Evolutionary conservation across 2,888 invertebrate species (phyloP).

Genomic region (Thymelicus acteon): DNA sequence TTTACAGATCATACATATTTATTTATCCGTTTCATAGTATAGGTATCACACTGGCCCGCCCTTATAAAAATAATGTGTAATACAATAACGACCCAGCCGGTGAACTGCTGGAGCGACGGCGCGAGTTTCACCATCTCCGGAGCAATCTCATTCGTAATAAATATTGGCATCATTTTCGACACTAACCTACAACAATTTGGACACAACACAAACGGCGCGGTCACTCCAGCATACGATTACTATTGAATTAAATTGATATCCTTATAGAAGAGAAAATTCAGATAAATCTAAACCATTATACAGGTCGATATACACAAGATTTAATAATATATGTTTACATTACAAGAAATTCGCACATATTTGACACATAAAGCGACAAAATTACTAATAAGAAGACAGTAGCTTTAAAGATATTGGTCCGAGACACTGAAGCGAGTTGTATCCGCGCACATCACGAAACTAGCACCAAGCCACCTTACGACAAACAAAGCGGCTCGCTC

Average conservation of each 20-base stretch:
- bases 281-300: slow-evolving; percentile 83
- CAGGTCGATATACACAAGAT: slow-evolving; percentile 82
- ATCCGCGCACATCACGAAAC: slow-evolving; percentile 67
- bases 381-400: slow-evolving; percentile 74
- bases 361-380: slow-evolving; percentile 84
- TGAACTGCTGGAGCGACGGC: slow-evolving; percentile 67
- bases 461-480: slow-evolving; percentile 83
- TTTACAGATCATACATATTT: slow-evolving; percentile 85
- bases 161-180: slow-evolving; percentile 72
- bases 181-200: slow-evolving; percentile 77
- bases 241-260: slow-evolving; percentile 71
- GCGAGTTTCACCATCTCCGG: slow-evolving; percentile 50
- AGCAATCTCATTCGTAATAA: slow-evolving; percentile 56
- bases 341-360: slow-evolving; percentile 82
- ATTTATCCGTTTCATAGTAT: slow-evolving; percentile 84
- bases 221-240: slow-evolving; percentile 64
- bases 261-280: slow-evolving; percentile 74
- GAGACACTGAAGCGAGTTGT: slow-evolving; percentile 81
- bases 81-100: slow-evolving; percentile 79
- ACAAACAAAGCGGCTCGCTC: slow-evolving; percentile 62
- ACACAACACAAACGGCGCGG: slow-evolving; percentile 69
- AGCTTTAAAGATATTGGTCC: slow-evolving; percentile 81
- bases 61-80: slow-evolving; percentile 84
- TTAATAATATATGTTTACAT: slow-evolving; percentile 79
- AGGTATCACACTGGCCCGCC: slow-evolving; percentile 86